These are phyloP conservation scores for Trididemnum clinides DNA, from an alignment of 23 tunicate genomes.

Conservation along the genomic window DNA sequence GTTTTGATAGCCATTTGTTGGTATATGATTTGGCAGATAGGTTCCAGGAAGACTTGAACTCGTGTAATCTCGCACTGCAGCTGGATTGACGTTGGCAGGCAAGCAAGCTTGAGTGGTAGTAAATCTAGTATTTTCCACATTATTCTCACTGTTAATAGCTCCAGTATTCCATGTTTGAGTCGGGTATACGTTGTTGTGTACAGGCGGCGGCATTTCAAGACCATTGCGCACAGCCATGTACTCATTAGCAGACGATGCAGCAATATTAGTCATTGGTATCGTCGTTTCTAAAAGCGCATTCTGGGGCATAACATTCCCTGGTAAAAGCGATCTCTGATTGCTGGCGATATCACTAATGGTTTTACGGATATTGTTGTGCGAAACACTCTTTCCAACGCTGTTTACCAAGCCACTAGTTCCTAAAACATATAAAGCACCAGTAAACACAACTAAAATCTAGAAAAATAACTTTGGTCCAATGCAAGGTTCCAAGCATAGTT, in stretches of 20 bases:
- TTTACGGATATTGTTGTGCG: constrained; percentile 62
- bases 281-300: constrained; percentile 34
- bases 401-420: neutral
- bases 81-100: neutral
- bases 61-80: neutral
- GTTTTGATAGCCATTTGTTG: neutral
- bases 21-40: neutral
- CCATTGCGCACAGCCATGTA: constrained; percentile 6
- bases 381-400: neutral
- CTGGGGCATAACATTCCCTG: constrained; percentile 41
- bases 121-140: neutral
- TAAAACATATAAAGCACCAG: neutral
- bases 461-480: too few species aligned
- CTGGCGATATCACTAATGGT: constrained; percentile 54
- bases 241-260: neutral
- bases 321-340: constrained; percentile 13
- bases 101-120: neutral
- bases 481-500: too few species aligned
- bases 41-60: neutral
- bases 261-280: constrained; percentile 13
- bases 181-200: neutral
- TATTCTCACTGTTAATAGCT: neutral
- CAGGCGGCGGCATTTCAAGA: neutral
- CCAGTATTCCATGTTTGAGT: neutral
- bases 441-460: too few species aligned